Conservation (phyloP, 2,797 vertebrate species). For the Silurus aristotelis region DNA sequence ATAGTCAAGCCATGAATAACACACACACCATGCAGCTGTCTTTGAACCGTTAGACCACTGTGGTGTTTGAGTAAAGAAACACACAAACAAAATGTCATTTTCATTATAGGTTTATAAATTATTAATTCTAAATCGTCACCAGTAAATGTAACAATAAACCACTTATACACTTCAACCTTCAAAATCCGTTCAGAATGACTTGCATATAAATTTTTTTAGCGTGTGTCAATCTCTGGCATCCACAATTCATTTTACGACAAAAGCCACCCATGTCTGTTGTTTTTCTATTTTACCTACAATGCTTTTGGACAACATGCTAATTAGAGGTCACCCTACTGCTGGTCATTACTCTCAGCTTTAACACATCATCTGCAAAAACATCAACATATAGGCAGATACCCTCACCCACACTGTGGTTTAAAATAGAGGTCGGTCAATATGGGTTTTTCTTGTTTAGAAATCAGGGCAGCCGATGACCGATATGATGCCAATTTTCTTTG, state of each 20-base stretch:
- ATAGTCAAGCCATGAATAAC: slow-evolving; percentile 12
- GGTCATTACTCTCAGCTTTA: too few relatives aligned
- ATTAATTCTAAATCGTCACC: not conserved
- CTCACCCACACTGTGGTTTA: too few relatives aligned
- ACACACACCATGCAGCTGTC: slow-evolving; percentile 20
- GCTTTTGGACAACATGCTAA: too few relatives aligned
- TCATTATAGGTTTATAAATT: slow-evolving; percentile 1
- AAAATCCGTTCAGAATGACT: not conserved
- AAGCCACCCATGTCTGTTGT: not conserved
- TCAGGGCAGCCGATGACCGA: too few relatives aligned
- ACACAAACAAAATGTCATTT: slow-evolving; percentile 1
- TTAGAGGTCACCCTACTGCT: not conserved
- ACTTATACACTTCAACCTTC: not conserved
- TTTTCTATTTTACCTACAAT: not conserved
- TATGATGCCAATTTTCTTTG: too few relatives aligned
- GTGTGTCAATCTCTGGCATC: not conserved
- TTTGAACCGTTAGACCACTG: not conserved
- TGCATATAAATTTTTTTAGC: not conserved
- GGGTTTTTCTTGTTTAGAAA: too few relatives aligned
- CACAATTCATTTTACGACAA: not conserved
- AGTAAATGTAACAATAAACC: not conserved
- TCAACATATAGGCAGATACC: too few relatives aligned
- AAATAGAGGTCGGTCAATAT: too few relatives aligned
- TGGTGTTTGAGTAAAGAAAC: too few relatives aligned
- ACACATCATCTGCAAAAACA: too few relatives aligned